A percentile compares a stretch with the other conserved stretches of the same genome.
Evolutionary conservation across 2,888 invertebrate species (phyloP).

Genomic region (Isotomurus palustris): DNA sequence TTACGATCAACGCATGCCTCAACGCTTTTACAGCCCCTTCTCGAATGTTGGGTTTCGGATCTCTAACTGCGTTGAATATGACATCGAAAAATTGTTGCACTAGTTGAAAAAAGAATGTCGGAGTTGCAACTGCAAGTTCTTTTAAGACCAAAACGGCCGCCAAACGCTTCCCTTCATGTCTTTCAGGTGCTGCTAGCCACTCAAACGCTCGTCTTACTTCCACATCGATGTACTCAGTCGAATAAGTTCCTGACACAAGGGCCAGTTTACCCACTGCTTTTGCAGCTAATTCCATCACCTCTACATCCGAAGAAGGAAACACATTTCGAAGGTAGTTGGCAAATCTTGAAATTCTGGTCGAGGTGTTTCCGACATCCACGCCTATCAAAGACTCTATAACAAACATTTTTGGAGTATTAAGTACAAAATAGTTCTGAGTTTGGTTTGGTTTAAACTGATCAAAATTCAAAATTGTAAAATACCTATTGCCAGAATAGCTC

Average conservation of each 20-base stretch:
- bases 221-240: conserved; percentile 96
- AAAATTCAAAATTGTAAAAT: conserved; percentile 47
- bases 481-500: conserved; percentile 90
- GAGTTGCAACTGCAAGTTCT: conserved; percentile 91
- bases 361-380: conserved; percentile 87
- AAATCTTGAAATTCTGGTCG: conserved; percentile 83
- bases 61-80: conserved; percentile 84
- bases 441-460: too few relatives aligned
- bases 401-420: conserved; percentile 1
- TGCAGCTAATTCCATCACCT: conserved; percentile 93
- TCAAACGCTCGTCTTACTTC: conserved; percentile 94
- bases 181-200: conserved; percentile 78
- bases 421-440: too few relatives aligned
- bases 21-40: conserved; percentile 91
- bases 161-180: conserved; percentile 84
- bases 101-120: conserved; percentile 95
- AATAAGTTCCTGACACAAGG: conserved; percentile 83
- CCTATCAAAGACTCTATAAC: conserved; percentile 82
- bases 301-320: conserved; percentile 82
- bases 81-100: conserved; percentile 89
- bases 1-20: conserved; percentile 89
- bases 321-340: conserved; percentile 87
- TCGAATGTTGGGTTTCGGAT: conserved; percentile 83
- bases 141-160: conserved; percentile 87
- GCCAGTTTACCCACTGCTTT: conserved; percentile 92